Percentiles rank a stretch among this genome's conserved stretches.
phyloP scores from a whole-genome alignment of 92 coral and sea anemone species.

The Pocillopora grandis region DNA sequence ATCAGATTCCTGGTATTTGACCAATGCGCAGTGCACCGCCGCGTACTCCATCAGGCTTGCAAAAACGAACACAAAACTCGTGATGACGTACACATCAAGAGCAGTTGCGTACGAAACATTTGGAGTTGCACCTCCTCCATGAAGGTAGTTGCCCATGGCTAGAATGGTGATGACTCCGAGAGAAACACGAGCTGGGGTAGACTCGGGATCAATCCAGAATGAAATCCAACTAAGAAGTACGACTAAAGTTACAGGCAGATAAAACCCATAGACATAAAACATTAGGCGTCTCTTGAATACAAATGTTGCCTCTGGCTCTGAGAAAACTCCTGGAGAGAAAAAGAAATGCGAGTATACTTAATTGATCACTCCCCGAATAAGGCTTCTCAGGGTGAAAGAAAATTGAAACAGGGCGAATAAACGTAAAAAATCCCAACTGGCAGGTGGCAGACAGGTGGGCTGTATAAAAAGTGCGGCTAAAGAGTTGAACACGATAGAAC shows the following conservation, averaged over 20 bases:
- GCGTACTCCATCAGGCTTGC: conserved; percentile 69
- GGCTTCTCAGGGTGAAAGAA: too few relatives aligned
- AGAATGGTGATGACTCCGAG: conserved; percentile 81
- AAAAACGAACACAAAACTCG: conserved; percentile 72
- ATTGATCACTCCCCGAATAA: background rate
- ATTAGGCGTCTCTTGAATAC: conserved; percentile 60
- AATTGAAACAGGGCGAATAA: too few relatives aligned
- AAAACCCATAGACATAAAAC: conserved; percentile 68
- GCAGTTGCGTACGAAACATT: conserved; percentile 77
- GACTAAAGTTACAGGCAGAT: conserved; percentile 61
- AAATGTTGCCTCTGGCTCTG: conserved; percentile 68
- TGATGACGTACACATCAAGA: conserved; percentile 64
- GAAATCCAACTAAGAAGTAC: conserved; percentile 73
- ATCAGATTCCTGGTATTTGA: conserved; percentile 38
- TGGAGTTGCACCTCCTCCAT: conserved; percentile 58
- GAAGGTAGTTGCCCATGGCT: conserved; percentile 75
- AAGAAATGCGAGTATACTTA: background rate
- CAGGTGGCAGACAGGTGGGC: too few relatives aligned
- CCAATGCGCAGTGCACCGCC: conserved; percentile 67
- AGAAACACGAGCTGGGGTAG: conserved; percentile 77
- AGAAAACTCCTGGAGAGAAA: conserved; percentile 52
- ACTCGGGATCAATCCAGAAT: conserved; percentile 76
- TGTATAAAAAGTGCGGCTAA: too few relatives aligned
- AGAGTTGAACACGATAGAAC: too few relatives aligned
- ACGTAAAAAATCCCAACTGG: too few relatives aligned